A percentile compares a stretch with the other conserved stretches of the same genome.
Evolutionary conservation across 2,797 vertebrate species (phyloP).

Genomic region (Mormyrops attenuatus): DNA sequence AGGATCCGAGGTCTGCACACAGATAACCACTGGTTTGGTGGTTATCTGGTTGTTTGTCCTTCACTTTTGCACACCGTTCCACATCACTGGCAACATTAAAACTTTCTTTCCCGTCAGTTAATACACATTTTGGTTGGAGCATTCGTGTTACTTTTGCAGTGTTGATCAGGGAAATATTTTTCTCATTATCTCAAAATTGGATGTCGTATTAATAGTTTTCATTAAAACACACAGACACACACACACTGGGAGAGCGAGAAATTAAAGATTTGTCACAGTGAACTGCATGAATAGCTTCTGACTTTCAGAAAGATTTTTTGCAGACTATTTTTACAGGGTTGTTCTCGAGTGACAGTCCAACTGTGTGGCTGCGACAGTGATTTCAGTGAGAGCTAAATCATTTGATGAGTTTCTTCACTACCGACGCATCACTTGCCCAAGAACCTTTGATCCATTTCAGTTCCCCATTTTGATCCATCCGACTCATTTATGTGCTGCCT

Average conservation of each 20-base stretch:
- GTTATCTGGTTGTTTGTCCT: background rate
- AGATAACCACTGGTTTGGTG: background rate
- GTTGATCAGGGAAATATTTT: background rate
- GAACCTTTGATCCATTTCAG: background rate
- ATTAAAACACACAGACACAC: background rate
- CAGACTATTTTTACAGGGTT: background rate
- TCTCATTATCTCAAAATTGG: background rate
- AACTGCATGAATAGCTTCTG: background rate
- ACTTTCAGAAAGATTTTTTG: background rate
- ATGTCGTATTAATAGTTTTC: background rate
- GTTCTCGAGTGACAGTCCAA: background rate
- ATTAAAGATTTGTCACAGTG: background rate
- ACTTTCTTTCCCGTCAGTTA: background rate
- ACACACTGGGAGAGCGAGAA: background rate
- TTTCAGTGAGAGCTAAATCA: conserved; percentile 5
- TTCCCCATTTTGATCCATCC: background rate
- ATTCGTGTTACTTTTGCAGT: background rate
- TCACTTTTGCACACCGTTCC: background rate
- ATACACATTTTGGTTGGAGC: background rate
- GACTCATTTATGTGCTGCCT: background rate
- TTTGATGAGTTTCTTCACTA: background rate
- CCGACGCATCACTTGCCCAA: background rate
- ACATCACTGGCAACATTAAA: background rate
- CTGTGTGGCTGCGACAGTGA: background rate
- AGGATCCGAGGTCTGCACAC: background rate